Conservation (phyloP, 1,140 invertebrate species). For the Gryon sp. region DNA sequence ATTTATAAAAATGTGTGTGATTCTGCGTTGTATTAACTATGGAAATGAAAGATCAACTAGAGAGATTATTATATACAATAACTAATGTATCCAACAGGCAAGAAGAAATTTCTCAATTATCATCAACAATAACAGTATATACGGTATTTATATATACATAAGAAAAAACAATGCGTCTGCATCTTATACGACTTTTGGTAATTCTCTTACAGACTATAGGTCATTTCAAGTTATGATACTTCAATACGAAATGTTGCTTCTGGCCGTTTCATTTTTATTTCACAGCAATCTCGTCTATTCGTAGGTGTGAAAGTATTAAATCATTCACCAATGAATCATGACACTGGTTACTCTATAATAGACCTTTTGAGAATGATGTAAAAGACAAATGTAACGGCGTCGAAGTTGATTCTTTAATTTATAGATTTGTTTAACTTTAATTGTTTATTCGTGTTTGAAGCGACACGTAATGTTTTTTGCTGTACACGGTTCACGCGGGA, state of each 20-base stretch:
- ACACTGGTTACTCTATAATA: too few relatives aligned
- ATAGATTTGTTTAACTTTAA: too few relatives aligned
- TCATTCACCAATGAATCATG: not conserved
- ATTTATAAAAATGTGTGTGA: constrained; percentile 43
- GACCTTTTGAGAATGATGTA: too few relatives aligned
- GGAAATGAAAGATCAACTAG: constrained; percentile 44
- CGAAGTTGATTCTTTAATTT: too few relatives aligned
- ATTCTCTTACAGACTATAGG: constrained; percentile 42
- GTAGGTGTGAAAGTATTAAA: constrained; percentile 37
- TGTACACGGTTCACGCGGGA: too few relatives aligned
- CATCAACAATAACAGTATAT: constrained; percentile 61
- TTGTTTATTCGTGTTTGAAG: constrained; percentile 7
- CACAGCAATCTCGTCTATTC: constrained; percentile 14
- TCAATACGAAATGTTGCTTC: constrained; percentile 51
- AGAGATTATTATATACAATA: constrained; percentile 57
- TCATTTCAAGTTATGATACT: constrained; percentile 49
- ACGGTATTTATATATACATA: constrained; percentile 62
- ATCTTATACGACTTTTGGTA: constrained; percentile 46
- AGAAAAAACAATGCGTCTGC: constrained; percentile 53
- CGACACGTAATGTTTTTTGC: constrained; percentile 14
- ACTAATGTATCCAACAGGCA: constrained; percentile 59
- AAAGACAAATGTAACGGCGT: too few relatives aligned
- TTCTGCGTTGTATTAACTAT: constrained; percentile 15
- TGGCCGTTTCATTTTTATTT: constrained; percentile 40
- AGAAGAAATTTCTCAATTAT: constrained; percentile 59